These are phyloP conservation scores for Mesochorus sp. DNA, from an alignment of 2,888 invertebrate species.

Conservation along the genomic window DNA sequence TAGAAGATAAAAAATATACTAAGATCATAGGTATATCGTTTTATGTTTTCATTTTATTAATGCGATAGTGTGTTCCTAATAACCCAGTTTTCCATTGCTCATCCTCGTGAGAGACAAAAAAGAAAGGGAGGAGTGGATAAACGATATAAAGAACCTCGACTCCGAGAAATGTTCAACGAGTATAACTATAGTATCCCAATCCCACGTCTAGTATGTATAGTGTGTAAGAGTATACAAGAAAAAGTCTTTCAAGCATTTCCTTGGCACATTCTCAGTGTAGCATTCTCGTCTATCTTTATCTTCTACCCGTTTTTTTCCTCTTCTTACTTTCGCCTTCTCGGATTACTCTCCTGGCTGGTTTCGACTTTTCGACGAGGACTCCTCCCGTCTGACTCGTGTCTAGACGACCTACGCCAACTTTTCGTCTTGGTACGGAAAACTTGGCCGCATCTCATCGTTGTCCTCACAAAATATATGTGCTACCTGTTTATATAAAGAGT, in stretches of 20 bases:
- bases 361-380: conserved; percentile 23
- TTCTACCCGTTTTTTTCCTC: conserved; percentile 34
- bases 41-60: no score
- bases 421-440: conserved; percentile 43
- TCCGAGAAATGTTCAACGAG: no score
- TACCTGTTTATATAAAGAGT: background rate
- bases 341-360: conserved; percentile 30
- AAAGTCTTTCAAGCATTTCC: conserved; percentile 31
- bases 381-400: conserved; percentile 65
- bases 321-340: conserved; percentile 22
- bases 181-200: no score
- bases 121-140: background rate
- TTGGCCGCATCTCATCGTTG: conserved; percentile 38
- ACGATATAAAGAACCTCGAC: no score
- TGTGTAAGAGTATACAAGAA: background rate
- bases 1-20: no score
- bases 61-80: no score
- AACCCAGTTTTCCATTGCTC: background rate
- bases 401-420: conserved; percentile 71
- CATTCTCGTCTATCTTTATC: conserved; percentile 33
- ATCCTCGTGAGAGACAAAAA: background rate
- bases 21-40: no score
- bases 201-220: conserved; percentile 45
- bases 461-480: background rate
- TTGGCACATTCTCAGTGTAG: conserved; percentile 49